Percentiles rank a stretch among this genome's conserved stretches.
These are phyloP conservation scores for Synaphobranchus kaupii DNA, from an alignment of 2,797 vertebrate genomes.

Conservation along the genomic window DNA sequence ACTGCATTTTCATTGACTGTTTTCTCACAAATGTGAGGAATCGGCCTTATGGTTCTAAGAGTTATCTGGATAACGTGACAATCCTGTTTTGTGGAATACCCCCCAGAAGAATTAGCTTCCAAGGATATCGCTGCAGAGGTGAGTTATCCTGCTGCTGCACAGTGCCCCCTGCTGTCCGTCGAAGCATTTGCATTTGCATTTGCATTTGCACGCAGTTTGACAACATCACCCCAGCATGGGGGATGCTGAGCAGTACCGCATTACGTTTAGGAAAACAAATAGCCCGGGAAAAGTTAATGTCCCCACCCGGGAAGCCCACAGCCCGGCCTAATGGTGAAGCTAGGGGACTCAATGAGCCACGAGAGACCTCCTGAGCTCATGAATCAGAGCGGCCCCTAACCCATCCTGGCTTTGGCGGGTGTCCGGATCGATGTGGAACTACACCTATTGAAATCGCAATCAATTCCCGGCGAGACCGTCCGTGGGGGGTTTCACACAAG, in stretches of 20 bases:
- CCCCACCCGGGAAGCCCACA: not conserved
- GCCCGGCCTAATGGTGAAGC: conserved; percentile 8
- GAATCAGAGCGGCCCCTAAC: conserved; percentile 14
- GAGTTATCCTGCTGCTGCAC: not conserved
- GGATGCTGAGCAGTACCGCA: not conserved
- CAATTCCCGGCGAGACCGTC: conserved; percentile 12
- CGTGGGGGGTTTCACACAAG: not conserved
- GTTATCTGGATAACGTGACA: no score
- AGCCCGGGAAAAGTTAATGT: not conserved
- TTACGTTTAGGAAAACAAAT: not conserved
- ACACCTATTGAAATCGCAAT: conserved; percentile 26
- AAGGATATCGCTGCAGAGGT: not conserved
- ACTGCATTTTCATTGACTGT: no score
- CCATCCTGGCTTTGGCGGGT: not conserved
- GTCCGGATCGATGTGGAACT: conserved; percentile 23
- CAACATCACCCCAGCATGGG: not conserved
- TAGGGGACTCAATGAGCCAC: not conserved
- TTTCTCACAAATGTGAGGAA: no score
- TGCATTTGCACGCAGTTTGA: not conserved
- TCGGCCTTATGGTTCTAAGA: no score
- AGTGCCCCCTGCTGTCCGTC: not conserved
- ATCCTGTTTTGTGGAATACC: no score
- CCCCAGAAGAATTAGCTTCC: not conserved
- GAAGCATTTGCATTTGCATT: not conserved
- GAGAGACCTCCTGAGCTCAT: not conserved